A percentile compares a stretch with the other conserved stretches of the same genome.
These are phyloP conservation scores for Brachystomella parvula DNA, from an alignment of 1,140 invertebrate species.

Conservation along the genomic window DNA sequence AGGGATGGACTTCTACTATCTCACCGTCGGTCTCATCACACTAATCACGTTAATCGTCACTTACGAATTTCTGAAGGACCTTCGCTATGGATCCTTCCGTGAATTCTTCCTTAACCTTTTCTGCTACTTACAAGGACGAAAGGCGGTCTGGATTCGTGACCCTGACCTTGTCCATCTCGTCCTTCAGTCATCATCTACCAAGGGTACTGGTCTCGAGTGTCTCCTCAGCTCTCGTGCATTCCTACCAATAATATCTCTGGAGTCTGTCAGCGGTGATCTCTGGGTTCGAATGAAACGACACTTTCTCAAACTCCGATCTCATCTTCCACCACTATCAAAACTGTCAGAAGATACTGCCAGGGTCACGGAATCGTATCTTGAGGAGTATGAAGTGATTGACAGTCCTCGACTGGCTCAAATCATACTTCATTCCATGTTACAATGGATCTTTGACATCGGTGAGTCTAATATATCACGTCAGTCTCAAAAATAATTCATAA, in stretches of 20 bases:
- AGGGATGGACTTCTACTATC: no score
- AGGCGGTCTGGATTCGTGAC: slow-evolving; percentile 1
- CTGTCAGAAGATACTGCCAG: background rate
- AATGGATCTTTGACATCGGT: slow-evolving; percentile 10
- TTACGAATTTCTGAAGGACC: background rate
- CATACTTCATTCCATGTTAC: background rate
- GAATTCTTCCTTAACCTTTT: slow-evolving; percentile 8
- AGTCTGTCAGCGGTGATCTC: slow-evolving; percentile 8
- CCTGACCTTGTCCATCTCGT: slow-evolving; percentile 1
- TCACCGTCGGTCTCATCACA: no score
- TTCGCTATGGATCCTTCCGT: slow-evolving; percentile 14
- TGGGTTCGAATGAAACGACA: slow-evolving; percentile 9
- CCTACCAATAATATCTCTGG: background rate
- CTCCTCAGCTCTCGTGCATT: slow-evolving; percentile 3
- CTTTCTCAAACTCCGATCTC: background rate
- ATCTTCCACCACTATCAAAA: background rate
- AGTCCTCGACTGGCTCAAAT: background rate
- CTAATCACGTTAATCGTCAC: no score
- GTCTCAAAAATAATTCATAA: no score
- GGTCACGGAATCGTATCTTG: background rate
- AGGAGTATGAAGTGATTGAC: background rate
- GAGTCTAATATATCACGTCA: background rate
- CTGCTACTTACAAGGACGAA: slow-evolving; percentile 9
- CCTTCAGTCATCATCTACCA: slow-evolving; percentile 4
- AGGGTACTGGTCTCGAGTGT: slow-evolving; percentile 1